A percentile compares a stretch with the other conserved stretches of the same genome.
Conservation (phyloP, 2,113 vertebrate species). For the Illadopsis cleaveri region DNA sequence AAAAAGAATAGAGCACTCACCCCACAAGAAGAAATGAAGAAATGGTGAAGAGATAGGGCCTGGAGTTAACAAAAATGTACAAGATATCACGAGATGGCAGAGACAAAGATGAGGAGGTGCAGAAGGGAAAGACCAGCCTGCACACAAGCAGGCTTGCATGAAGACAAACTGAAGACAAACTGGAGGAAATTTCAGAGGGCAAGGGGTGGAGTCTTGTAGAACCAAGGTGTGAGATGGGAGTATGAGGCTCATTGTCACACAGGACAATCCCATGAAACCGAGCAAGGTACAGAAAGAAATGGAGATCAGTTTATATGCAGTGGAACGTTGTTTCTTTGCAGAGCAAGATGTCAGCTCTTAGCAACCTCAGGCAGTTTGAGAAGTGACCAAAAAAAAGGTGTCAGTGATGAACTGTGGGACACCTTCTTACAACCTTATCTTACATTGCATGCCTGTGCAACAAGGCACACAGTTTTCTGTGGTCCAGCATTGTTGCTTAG, state of each 20-base stretch:
- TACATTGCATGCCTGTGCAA: background rate
- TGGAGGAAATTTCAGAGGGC: background rate
- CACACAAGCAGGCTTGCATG: background rate
- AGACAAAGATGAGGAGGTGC: background rate
- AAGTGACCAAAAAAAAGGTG: background rate
- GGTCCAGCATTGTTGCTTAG: background rate
- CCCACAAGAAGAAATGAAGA: background rate
- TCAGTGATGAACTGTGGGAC: background rate
- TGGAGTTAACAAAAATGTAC: background rate
- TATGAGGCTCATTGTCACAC: background rate
- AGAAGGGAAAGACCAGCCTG: background rate
- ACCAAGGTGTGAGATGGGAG: accelerated
- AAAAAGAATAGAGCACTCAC: background rate
- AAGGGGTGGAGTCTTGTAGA: background rate
- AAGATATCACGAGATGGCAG: background rate
- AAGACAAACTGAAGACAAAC: background rate
- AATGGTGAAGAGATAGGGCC: background rate
- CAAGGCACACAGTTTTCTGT: background rate
- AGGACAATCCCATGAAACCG: accelerated
- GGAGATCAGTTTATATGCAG: background rate
- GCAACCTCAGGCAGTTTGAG: background rate
- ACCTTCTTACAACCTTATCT: background rate
- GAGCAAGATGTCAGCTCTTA: background rate
- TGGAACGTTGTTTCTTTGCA: background rate
- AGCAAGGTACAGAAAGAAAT: background rate